Evolutionary conservation across 2,797 vertebrate species (phyloP), one percentile per base, ranked within the genome.

Genomic region (Leptoclinus maculatus): DNA sequence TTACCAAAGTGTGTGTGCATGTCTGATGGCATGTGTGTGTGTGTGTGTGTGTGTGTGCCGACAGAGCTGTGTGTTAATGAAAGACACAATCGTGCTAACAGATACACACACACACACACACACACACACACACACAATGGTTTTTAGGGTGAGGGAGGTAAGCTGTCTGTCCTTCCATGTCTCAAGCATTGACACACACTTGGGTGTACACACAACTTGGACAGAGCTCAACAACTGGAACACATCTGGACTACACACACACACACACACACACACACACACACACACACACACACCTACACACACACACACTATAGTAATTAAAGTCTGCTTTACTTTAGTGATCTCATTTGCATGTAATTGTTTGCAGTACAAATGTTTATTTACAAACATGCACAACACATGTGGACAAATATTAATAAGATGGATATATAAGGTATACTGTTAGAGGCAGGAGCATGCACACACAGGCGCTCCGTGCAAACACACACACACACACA

Each of bases 301-400:
- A 79, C 60, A 76, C 25, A 59, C 51, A 76, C 51, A 77, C 58
- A 76, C 7, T 7, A 7, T 29, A 70, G 23, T 66, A 25, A 39
- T 56, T 59, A 59, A 77, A 45, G 19, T 79, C 66, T 34, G 63
- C 45, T 57, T 65, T 45, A 67, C 47, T 19, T 74, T 53, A 58
- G 38, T n/a, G 17, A 64, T 74, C 75, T 68, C 68, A 84, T 79
- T 81, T 76, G 45, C 38, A 66, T 79, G 29, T 66, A 14, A 74
- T 83, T 70, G 75, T 65, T 32, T 49, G 41, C 62, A 60, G 63
- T 13, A 9, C 39, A 64, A 76, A 74, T 68, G 63, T 79, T 83
- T 76, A 71, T 75, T 80, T 68, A 45, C 72, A 83, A 81, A 80
- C 56, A 83, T 45, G 23, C 51, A 38, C 63, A 66, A 76, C 68